Conservation (phyloP, 2,888 invertebrate genomes). For the Parascotia fuliginaria region DNA sequence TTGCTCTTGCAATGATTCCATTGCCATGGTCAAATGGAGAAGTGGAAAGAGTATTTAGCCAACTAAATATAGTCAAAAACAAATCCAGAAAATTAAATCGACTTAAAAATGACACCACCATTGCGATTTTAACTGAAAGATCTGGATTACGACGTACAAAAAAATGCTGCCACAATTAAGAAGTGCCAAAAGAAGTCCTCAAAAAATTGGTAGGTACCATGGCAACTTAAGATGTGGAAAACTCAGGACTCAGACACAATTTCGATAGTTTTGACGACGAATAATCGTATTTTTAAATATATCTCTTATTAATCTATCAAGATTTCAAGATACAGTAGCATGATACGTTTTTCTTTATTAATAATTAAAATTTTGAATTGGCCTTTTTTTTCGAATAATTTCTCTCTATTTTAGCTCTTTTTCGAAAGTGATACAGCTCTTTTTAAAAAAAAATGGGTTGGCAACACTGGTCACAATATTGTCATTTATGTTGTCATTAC, state of each 20-base stretch:
- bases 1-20: neutral
- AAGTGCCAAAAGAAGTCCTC: neutral
- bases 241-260: conserved; percentile 1
- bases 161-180: neutral
- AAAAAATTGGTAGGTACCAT: conserved; percentile 1
- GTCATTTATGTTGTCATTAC: too few species aligned
- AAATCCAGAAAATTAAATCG: conserved; percentile 1
- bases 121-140: neutral
- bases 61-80: neutral
- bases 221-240: neutral
- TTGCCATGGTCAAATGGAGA: neutral
- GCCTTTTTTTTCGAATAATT: conserved; percentile 1
- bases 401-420: conserved; percentile 1
- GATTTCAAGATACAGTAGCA: neutral
- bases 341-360: conserved; percentile 1
- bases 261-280: conserved; percentile 1
- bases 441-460: neutral
- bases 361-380: conserved; percentile 3
- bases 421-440: conserved; percentile 2
- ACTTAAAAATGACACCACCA: neutral
- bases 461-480: too few species aligned
- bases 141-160: neutral
- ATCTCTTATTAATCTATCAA: conserved; percentile 1
- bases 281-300: too few species aligned
- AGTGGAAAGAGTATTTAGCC: conserved; percentile 2